Conservation (phyloP, 2,888 invertebrate species). For the Brassicogethes aeneus region DNA sequence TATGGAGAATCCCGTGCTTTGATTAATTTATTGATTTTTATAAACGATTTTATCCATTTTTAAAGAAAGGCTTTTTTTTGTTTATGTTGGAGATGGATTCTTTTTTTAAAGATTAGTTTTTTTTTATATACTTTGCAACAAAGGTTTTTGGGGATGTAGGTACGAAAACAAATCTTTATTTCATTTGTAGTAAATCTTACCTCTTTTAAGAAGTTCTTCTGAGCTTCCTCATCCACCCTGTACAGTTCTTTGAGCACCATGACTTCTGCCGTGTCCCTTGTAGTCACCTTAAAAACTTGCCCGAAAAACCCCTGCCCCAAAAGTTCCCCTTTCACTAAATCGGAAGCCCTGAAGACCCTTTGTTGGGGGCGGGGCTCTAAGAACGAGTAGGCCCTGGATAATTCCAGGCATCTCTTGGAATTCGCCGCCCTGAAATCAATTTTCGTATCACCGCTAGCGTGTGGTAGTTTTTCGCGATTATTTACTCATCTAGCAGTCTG, state of each 20-base stretch:
- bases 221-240: slow-evolving; percentile 88
- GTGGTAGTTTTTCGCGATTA: background rate
- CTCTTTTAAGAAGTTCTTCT: slow-evolving; percentile 90
- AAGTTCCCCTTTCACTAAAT: slow-evolving; percentile 80
- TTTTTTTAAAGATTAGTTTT: no score
- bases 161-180: no score
- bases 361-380: slow-evolving; percentile 55
- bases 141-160: no score
- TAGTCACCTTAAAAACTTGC: slow-evolving; percentile 85
- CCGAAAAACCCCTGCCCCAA: slow-evolving; percentile 93
- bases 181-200: slow-evolving; percentile 29
- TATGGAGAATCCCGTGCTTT: no score
- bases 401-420: slow-evolving; percentile 45
- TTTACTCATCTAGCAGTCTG: slow-evolving; percentile 64
- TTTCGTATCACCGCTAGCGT: no score
- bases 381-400: slow-evolving; percentile 83
- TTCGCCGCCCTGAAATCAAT: slow-evolving; percentile 34
- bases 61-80: no score
- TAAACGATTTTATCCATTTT: no score
- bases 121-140: no score
- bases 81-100: no score
- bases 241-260: slow-evolving; percentile 93
- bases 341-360: slow-evolving; percentile 84
- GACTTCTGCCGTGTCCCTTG: slow-evolving; percentile 80
- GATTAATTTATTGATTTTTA: no score